Evolutionary conservation across 2,888 invertebrate species (phyloP), one percentile per base, ranked within the genome.

Genomic region (Prosopocoilus inquinatus): DNA sequence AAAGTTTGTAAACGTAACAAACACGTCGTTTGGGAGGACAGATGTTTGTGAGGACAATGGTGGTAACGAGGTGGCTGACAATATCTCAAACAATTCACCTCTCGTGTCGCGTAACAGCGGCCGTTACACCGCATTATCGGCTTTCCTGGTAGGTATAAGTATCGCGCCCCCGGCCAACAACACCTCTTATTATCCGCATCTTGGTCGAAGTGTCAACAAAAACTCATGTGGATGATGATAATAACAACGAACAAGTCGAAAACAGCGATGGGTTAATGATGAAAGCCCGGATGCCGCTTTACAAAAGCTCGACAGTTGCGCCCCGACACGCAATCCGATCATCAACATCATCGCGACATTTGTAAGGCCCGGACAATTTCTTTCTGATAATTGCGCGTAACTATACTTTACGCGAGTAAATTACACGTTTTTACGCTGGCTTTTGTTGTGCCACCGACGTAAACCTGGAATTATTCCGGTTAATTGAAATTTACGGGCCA

Each of bases 1-100:
- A 53, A 58, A 60, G 64, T 64, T 55, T 64, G 64, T 63, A 69
- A 69, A 67, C 64, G 69, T 69, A 70, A 69, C 71, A 68, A 68
- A 67, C 63, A 66, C 64, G 61, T 67, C 65, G 67, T 65, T 65
- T 64, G 67, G 69, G 70, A 70, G 70, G 72, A 73, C 72, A 72
- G 72, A 70, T 72, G 72, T 69, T 60, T 35, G 65, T 63, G 53
- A 45, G 58, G 60, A 75, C 74, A 75, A 75, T 75, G 64, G 70
- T 63, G 63, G 68, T 75, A 75, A 75, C 75, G 75, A 75, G 73
- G 70, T 70, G 70, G 57, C 53, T 53, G 53, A 48, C 53, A 53
- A 53, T 53, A 53, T 53, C 53, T 53, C 53, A 53, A 53, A 53
- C 53, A 53, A 53, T 53, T 53, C 53, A 53, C 55, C 47, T 28